phyloP scores from a whole-genome alignment of 92 coral and sea anemone genomes.

The Meandrina meandrites region DNA sequence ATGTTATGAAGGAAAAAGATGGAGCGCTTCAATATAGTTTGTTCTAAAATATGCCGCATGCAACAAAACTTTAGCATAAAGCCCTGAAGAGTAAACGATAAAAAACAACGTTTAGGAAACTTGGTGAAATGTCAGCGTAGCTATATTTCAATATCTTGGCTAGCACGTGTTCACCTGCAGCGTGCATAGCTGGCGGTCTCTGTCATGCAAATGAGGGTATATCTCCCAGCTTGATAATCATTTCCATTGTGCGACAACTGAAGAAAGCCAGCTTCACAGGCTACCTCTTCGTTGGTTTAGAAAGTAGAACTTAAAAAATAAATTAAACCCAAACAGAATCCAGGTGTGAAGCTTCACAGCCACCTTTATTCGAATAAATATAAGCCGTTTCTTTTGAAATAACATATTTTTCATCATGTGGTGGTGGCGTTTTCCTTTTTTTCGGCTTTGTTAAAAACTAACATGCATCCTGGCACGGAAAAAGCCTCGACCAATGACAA shows the following conservation, averaged over 20 bases:
- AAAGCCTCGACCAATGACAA: not conserved
- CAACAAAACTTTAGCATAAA: too few relatives aligned
- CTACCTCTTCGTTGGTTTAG: not conserved
- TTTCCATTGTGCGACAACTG: not conserved
- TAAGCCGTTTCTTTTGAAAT: not conserved
- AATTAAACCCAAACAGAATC: not conserved
- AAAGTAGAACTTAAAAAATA: not conserved
- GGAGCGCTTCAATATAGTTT: too few relatives aligned
- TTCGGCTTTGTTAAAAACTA: constrained; percentile 5
- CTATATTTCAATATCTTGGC: too few relatives aligned
- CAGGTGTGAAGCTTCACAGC: constrained; percentile 16
- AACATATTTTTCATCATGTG: not conserved
- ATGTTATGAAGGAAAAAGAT: too few relatives aligned
- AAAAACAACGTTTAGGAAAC: too few relatives aligned
- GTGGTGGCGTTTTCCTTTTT: not conserved
- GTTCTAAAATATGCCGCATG: too few relatives aligned
- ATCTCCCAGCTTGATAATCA: not conserved
- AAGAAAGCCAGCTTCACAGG: not conserved
- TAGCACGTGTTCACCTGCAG: not conserved
- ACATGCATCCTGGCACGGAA: not conserved
- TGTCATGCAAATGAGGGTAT: not conserved
- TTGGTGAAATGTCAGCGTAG: too few relatives aligned
- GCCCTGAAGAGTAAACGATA: too few relatives aligned
- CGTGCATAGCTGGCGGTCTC: too few relatives aligned
- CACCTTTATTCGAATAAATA: constrained; percentile 1